Evolutionary conservation across 2,888 invertebrate species (phyloP), one percentile per base, ranked within the genome.

Genomic region (Troides oblongomaculatus): DNA sequence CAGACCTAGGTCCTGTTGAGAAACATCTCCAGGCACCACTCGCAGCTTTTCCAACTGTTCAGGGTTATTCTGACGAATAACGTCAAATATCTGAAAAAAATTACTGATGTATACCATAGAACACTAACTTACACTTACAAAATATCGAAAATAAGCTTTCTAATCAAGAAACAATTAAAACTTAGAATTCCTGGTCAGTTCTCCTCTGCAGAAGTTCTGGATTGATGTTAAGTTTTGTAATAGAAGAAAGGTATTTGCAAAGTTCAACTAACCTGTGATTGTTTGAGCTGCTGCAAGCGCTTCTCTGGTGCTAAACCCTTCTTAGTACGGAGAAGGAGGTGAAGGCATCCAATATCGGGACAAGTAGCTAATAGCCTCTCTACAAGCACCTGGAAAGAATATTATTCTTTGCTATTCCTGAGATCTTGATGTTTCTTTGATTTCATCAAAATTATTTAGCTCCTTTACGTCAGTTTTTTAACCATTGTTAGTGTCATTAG

Each of bases 291-390:
- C 4, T 92, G 85, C 21, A 94, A 82, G 21, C 94, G 80, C 72
- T 92, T 89, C 73, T 89, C 88, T 0, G 95, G 93, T 8, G 90
- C 81, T 39, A 93, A 87, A 1, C 94, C 94, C 71, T 93, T 81
- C 83, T 95, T 95, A 43, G 93, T 91, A 36, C 96, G 80, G 80
- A 96, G 89, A 65, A 96, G 89, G 46, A 95, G 85, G 81, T 94
- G 95, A 61, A 96, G 90, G 18, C 86, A 88, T 17, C 91, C 92
- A 39, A 96, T 85, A 14, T 94, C 94, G 0, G 96, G 95, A 77
- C 96, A 95, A 18, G 95, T 94, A 70, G 95, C 85, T 50, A 96
- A 88, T 18, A 96, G 84, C 73, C 96, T 95, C 83, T 96, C 96
- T n/a, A 96, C 93, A 58, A 96, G 84, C 56, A 93, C 92, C 93